Percentiles rank a stretch among this genome's conserved stretches.
Evolutionary conservation across 53 echinoderm and acorn worm species (phyloP).

Genomic region (Temnopleurus reevesii): DNA sequence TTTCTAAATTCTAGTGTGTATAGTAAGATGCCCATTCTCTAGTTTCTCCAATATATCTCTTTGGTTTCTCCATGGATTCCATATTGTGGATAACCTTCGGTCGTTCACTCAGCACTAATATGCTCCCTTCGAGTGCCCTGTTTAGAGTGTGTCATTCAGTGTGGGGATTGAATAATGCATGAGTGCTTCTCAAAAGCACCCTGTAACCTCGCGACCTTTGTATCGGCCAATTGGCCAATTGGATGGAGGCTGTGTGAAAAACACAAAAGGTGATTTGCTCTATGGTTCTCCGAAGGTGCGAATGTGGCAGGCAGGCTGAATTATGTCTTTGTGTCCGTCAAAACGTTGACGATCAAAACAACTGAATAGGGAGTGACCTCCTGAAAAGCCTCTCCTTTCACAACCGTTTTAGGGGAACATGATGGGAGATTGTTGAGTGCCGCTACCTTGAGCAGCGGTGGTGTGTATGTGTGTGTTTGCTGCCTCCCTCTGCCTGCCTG

Average conservation of each 20-base stretch:
- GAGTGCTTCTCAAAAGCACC: constrained; percentile 56
- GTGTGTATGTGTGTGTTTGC: not conserved
- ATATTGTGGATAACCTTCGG: constrained; percentile 34
- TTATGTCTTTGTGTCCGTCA: constrained; percentile 38
- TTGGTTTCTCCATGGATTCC: not conserved
- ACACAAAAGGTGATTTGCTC: constrained; percentile 54
- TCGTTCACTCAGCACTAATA: constrained; percentile 41
- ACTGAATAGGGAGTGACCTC: constrained; percentile 52
- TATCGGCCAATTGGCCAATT: constrained; percentile 60
- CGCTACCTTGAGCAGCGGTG: not conserved
- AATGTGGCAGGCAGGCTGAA: constrained; percentile 50
- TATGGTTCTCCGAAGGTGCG: constrained; percentile 26
- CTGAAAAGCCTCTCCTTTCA: constrained; percentile 22
- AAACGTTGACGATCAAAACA: constrained; percentile 41
- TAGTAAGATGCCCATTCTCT: constrained; percentile 8
- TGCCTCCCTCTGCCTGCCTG: not conserved
- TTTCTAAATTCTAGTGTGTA: not conserved
- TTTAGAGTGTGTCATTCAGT: constrained; percentile 55
- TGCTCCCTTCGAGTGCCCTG: constrained; percentile 45
- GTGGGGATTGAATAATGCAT: constrained; percentile 59
- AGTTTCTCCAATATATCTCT: not conserved
- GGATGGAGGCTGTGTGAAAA: constrained; percentile 45
- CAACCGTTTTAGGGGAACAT: not conserved
- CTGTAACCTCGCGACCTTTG: constrained; percentile 55
- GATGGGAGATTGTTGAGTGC: constrained; percentile 30